Base-by-base conservation (phyloP, 2,797 vertebrate genomes). In the Crenuchus spilurus region DNA sequence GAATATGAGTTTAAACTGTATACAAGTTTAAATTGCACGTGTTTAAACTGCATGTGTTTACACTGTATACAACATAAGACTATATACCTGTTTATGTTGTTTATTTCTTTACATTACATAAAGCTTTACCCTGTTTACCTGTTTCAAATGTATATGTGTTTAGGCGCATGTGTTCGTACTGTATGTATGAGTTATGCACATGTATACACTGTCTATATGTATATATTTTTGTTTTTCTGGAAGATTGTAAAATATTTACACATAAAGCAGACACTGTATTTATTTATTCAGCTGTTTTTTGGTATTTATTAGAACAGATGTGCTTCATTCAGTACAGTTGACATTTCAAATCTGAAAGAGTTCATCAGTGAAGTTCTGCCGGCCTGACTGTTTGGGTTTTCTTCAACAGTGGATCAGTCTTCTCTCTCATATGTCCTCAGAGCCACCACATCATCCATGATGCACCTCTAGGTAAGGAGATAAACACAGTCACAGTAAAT, bases 351-450 rank as follows among this genome's bases (percentile, higher is more conserved):
- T 28, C 13, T 31, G 28, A 28, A 6, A 54, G 14, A 0, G 14
- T 28, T 28, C 26, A 28, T 54, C 51, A 2, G 51, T 14, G 26
- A 8, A 54, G 51, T 6, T 16, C 2, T 14, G 1, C 4, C 24
- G 14, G 51, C 16, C 24, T 76, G 74, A 71, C 70, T 18, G 33
- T 0, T 26, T 62, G 1, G 30, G 11, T 66, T 9, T 1, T 33
- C 35, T 16, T 64, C 13, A 42, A 2, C 22, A 18, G 26, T 3
- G 22, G 42, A 26, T 41, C 37, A 64, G 30, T 58, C 30, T 2
- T 70, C 82, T 81, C 88, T 96, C 83, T 93, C 92, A 70, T 98
- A 99, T 18, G 92, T 91, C 87, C 96, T 94, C 61, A 95, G 82
- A 78, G 95, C 93, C 77, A 94, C 88, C 81, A 96, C 82, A 0